Evolutionary conservation across 2,888 invertebrate genomes (phyloP).

Genomic region (Hirtodrosophila cameraria): DNA sequence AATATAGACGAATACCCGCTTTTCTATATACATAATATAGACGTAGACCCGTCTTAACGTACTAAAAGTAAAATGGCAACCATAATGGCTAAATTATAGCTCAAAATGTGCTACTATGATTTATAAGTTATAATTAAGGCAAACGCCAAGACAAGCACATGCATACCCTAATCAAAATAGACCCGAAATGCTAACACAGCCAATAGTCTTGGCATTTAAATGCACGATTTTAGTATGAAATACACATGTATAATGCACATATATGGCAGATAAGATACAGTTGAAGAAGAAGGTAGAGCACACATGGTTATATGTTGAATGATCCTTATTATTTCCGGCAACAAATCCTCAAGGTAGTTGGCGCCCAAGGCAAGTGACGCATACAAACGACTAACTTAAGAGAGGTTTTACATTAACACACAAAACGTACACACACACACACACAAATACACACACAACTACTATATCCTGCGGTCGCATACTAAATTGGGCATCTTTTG

Average conservation of each 20-base stretch:
- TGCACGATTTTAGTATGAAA: slow-evolving; percentile 36
- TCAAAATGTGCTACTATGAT: slow-evolving; percentile 23
- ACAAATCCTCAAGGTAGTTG: slow-evolving; percentile 44
- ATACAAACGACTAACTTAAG: slow-evolving; percentile 53
- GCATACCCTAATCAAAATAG: slow-evolving; percentile 34
- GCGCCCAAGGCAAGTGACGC: slow-evolving; percentile 40
- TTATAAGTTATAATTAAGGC: slow-evolving; percentile 33
- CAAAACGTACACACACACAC: slow-evolving; percentile 9
- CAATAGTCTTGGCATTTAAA: slow-evolving; percentile 47
- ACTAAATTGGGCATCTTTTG: slow-evolving; percentile 40
- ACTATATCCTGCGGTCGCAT: slow-evolving; percentile 19
- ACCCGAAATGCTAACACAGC: slow-evolving; percentile 9
- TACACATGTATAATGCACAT: too few relatives aligned
- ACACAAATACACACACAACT: neutral
- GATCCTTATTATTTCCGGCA: slow-evolving; percentile 40
- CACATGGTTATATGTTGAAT: slow-evolving; percentile 26
- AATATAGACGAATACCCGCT: too few relatives aligned
- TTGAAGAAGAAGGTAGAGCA: neutral
- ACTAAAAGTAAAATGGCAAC: neutral
- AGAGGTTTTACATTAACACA: slow-evolving; percentile 43
- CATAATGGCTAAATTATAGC: slow-evolving; percentile 17
- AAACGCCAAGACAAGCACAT: slow-evolving; percentile 11
- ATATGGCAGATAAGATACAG: too few relatives aligned
- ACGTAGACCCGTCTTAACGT: too few relatives aligned
- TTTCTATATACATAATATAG: too few relatives aligned